Evolutionary conservation across 1,140 invertebrate genomes (phyloP), one percentile per base, ranked within the genome.

Genomic region (Ctenoplectra terminalis): DNA sequence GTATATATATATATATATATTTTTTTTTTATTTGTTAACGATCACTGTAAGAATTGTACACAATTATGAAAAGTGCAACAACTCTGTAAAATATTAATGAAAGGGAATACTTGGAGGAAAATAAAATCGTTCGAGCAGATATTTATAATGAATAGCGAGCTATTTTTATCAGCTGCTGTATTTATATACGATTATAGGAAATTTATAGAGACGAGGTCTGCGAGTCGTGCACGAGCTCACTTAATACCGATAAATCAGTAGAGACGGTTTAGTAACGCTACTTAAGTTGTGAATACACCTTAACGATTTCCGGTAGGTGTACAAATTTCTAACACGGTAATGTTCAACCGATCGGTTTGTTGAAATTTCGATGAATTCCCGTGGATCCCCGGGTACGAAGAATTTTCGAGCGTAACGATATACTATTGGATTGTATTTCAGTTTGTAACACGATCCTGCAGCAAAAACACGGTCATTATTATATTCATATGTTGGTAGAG

Each of bases 341-440:
- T 6, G 13, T 17, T 75, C 26, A n/a, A 54, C 26, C n/a, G 20
- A 58, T 6, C 15, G 40, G 0, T 40, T 2, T 0, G 17, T 17
- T 23, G 6, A 73, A 76, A 46, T 54, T 66, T 50, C 17, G 61
- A 43, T 29, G 61, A 66, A 54, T 34, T 43, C 20, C 56, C n/a
- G n/a, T n/a, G n/a, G n/a, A n/a, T n/a, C n/a, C n/a, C n/a, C n/a
- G 2, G 26, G 5, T 29, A 23, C 17, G 4, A 26, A 48, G 29
- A 61, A 63, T 54, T 64, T 54, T 66, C 34, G 6, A 17, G 17
- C 11, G 48, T 54, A 75, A 64, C 43, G 43, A 61, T 50, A 64
- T 15, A 63, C 34, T 26, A 13, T 40, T 52, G 46, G 8, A 20
- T 75, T 13, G 23, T 29, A 15, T 75, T 75, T 64, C 73, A 23